These are phyloP conservation scores for Gallinago paraguaiae DNA, from an alignment of 2,113 vertebrate species.

Conservation along the genomic window DNA sequence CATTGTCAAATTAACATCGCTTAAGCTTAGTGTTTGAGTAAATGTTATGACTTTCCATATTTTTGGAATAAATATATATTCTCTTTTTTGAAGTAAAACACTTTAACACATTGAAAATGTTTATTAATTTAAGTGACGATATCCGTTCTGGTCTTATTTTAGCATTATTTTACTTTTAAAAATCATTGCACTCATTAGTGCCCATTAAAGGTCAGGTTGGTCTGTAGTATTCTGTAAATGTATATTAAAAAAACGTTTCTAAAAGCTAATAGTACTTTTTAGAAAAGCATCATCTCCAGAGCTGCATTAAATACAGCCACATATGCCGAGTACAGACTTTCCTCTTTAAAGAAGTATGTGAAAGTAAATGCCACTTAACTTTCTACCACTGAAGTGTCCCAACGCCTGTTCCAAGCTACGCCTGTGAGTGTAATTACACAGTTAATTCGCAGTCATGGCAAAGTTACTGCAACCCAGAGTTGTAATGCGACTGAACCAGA, in stretches of 20 bases:
- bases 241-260: constrained; percentile 57
- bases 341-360: constrained; percentile 43
- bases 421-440: constrained; percentile 30
- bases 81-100: constrained; percentile 74
- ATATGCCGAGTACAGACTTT: constrained; percentile 9
- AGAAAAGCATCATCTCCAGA: constrained; percentile 68
- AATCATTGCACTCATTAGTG: constrained; percentile 66
- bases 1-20: constrained; percentile 75
- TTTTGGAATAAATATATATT: constrained; percentile 49
- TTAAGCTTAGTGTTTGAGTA: constrained; percentile 69
- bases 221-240: constrained; percentile 66
- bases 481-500: constrained; percentile 63
- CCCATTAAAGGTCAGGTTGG: constrained; percentile 69
- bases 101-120: constrained; percentile 59
- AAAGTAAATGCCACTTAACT: constrained; percentile 64
- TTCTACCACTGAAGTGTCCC: constrained; percentile 54
- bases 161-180: constrained; percentile 69
- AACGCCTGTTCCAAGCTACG: constrained; percentile 49
- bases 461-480: constrained; percentile 53
- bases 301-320: constrained; percentile 59
- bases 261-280: constrained; percentile 66
- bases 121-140: constrained; percentile 70
- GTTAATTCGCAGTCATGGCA: constrained; percentile 17
- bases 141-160: constrained; percentile 68
- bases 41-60: constrained; percentile 17